These are phyloP conservation scores for Mionectes macconnelli DNA, from an alignment of 2,113 vertebrate species.

Conservation along the genomic window DNA sequence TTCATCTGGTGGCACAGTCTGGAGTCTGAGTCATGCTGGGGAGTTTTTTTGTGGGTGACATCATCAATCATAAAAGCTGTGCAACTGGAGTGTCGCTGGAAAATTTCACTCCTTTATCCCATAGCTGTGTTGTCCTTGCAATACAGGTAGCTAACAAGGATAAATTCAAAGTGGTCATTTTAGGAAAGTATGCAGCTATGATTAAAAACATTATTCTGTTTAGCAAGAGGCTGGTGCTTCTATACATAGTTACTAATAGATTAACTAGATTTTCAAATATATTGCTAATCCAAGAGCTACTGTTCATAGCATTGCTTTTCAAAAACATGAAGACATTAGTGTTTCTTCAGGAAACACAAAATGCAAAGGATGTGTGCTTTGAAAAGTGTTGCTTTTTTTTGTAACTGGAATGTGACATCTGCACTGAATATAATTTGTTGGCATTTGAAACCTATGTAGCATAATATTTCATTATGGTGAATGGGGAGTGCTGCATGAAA, in stretches of 20 bases:
- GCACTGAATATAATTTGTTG: not conserved
- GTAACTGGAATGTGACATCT: not conserved
- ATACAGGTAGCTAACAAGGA: not conserved
- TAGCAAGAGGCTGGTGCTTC: not conserved
- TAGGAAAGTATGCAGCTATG: not conserved
- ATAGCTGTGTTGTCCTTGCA: not conserved
- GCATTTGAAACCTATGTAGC: not conserved
- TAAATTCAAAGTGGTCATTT: not conserved
- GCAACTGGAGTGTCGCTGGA: not conserved
- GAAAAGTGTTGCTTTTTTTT: not conserved
- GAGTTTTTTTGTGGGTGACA: not conserved
- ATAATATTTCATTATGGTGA: not conserved
- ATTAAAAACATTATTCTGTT: not conserved
- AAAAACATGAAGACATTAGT: not conserved
- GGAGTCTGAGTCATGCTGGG: conserved; percentile 11
- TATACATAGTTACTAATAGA: not conserved
- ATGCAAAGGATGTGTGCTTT: not conserved
- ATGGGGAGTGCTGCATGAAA: not conserved
- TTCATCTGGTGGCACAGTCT: not conserved
- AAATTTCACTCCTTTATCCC: not conserved
- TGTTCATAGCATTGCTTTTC: not conserved
- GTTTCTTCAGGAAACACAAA: not conserved
- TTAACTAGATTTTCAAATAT: not conserved
- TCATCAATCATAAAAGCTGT: not conserved
- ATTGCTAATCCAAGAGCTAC: not conserved